These are phyloP conservation scores for Bubo blakistoni DNA, from an alignment of 2,113 vertebrate species.

Conservation along the genomic window DNA sequence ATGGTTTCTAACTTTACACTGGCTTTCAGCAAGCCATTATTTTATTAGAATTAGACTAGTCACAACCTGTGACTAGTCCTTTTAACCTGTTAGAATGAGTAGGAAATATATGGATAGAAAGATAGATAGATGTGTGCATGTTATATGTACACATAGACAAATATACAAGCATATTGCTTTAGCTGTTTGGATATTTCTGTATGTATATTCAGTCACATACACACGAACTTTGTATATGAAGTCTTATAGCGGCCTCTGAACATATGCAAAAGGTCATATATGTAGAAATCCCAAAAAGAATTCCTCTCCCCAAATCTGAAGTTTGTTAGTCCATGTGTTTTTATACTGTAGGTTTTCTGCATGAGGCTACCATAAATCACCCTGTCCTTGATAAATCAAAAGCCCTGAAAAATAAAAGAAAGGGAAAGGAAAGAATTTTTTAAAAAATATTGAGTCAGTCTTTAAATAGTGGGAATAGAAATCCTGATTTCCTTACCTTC, in stretches of 20 bases:
- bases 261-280: not conserved
- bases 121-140: rapidly evolving
- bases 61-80: not conserved
- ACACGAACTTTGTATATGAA: not conserved
- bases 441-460: not conserved
- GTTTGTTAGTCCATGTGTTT: not conserved
- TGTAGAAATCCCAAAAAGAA: not conserved
- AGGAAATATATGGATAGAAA: not conserved
- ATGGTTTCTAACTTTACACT: constrained; percentile 15
- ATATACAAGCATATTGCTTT: not conserved
- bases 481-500: not conserved
- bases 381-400: not conserved
- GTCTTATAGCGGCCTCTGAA: not conserved
- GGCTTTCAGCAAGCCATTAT: constrained; percentile 6
- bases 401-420: not conserved
- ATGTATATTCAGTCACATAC: not conserved
- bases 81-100: not conserved
- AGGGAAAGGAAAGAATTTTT: not conserved
- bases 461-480: not conserved
- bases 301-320: not conserved
- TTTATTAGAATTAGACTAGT: not conserved
- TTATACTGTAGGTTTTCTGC: not conserved
- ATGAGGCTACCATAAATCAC: not conserved
- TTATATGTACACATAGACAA: not conserved
- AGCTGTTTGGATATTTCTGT: not conserved